These are phyloP conservation scores for Terrapene triunguis DNA, from an alignment of 2,113 vertebrate genomes.

Conservation along the genomic window DNA sequence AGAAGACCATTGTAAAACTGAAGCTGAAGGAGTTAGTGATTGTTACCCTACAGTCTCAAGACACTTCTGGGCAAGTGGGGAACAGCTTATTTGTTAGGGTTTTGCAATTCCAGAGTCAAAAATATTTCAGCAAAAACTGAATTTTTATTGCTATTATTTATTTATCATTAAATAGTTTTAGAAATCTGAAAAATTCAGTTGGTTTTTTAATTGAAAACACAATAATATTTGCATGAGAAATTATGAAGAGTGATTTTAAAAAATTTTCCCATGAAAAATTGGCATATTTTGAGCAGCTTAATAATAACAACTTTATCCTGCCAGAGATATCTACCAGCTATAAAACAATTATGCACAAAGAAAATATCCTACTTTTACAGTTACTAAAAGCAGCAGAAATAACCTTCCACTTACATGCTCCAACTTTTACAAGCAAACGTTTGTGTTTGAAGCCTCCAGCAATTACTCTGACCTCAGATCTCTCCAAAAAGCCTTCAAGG, in stretches of 20 bases:
- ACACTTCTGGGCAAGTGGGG: not conserved
- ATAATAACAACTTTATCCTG: not conserved
- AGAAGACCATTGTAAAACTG: not conserved
- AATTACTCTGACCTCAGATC: not conserved
- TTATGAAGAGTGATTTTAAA: fast-evolving
- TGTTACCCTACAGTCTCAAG: not conserved
- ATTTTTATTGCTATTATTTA: not conserved
- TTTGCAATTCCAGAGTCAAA: not conserved
- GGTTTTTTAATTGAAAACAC: not conserved
- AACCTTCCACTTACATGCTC: not conserved
- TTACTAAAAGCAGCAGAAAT: not conserved
- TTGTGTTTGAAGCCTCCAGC: not conserved
- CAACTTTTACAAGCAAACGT: fast-evolving
- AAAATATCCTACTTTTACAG: not conserved
- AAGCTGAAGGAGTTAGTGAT: not conserved
- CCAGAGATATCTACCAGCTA: not conserved
- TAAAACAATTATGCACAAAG: not conserved
- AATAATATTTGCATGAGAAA: not conserved
- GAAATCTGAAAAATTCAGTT: not conserved
- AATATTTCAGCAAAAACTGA: not conserved
- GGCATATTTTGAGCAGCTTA: not conserved
- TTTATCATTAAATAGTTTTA: not conserved
- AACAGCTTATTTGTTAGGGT: not conserved
- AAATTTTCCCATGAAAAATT: not conserved
- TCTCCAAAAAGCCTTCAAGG: not conserved